These are phyloP conservation scores for Chelon auratus DNA, from an alignment of 2,797 vertebrate genomes.

Conservation along the genomic window DNA sequence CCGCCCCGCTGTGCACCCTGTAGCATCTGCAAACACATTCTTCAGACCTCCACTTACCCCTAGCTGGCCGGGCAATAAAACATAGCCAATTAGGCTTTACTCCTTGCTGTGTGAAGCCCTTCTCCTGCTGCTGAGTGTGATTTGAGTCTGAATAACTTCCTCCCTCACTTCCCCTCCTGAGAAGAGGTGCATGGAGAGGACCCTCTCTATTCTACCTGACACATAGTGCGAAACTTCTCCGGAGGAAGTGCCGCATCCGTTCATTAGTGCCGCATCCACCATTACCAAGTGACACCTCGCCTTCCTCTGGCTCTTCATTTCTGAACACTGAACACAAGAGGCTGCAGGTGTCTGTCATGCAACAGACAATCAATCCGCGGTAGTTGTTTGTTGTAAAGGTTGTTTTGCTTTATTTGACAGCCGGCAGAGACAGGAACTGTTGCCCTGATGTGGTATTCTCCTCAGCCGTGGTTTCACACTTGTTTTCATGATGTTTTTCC, in stretches of 20 bases:
- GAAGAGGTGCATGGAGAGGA: conserved; percentile 42
- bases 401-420: background rate
- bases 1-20: conserved; percentile 55
- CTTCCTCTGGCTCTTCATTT: background rate
- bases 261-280: conserved; percentile 12
- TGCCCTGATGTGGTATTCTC: background rate
- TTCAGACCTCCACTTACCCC: conserved; percentile 68
- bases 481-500: background rate
- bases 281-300: background rate
- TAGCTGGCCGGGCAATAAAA: conserved; percentile 69
- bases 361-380: background rate
- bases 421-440: background rate
- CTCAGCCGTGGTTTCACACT: background rate
- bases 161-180: conserved; percentile 49
- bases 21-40: conserved; percentile 73
- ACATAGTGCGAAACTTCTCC: conserved; percentile 23
- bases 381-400: background rate
- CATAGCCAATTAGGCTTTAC: conserved; percentile 71
- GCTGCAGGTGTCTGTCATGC: background rate
- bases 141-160: conserved; percentile 72
- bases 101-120: conserved; percentile 66
- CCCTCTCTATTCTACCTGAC: conserved; percentile 25
- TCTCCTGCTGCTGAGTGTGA: conserved; percentile 67
- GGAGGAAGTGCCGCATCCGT: conserved; percentile 11
- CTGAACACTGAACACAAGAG: background rate